Evolutionary conservation across 2,888 invertebrate genomes (phyloP).

Genomic region (Sepiola atlantica): DNA sequence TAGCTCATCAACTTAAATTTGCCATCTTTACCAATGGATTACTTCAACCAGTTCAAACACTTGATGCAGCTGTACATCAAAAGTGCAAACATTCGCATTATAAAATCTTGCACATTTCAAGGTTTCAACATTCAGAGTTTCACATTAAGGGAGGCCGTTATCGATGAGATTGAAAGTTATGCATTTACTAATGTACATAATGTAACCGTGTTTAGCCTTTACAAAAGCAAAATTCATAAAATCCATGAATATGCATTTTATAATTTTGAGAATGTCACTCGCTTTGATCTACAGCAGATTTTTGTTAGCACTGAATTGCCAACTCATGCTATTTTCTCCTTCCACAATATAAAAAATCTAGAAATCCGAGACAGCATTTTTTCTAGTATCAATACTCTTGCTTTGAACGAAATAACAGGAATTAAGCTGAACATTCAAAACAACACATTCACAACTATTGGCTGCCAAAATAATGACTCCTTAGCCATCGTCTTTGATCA

Average conservation of each 20-base stretch:
- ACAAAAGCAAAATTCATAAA: background rate
- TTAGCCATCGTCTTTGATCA: background rate
- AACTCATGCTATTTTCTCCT: background rate
- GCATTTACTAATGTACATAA: background rate
- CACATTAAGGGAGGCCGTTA: background rate
- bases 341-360: background rate
- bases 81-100: background rate
- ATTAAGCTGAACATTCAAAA: background rate
- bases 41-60: background rate
- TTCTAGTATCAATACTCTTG: background rate
- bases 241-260: background rate
- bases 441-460: background rate
- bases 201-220: background rate
- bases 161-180: background rate
- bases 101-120: background rate
- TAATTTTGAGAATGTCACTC: background rate
- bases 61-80: background rate
- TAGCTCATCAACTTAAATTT: background rate
- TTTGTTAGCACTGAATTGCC: background rate
- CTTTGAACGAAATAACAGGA: background rate
- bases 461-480: background rate
- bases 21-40: background rate
- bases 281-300: background rate
- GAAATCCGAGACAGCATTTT: background rate
- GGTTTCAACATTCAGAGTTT: background rate